phyloP scores from a whole-genome alignment of 2,113 vertebrate species.

The Percopsis transmontana region DNA sequence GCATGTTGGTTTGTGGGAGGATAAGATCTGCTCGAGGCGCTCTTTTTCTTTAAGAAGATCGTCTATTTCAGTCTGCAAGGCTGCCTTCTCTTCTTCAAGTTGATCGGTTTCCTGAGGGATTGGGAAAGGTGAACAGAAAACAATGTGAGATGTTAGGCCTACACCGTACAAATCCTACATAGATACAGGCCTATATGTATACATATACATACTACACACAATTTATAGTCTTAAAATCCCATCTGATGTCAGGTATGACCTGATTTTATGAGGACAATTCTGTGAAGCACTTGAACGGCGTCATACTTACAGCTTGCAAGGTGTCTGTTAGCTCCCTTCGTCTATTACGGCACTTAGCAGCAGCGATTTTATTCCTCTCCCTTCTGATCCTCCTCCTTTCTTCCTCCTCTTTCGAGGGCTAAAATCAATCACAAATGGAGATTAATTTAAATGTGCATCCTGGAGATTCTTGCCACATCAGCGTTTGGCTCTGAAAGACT shows the following conservation, averaged over 20 bases:
- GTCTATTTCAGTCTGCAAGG: slow-evolving; percentile 87
- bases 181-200: no score
- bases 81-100: slow-evolving; percentile 89
- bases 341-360: slow-evolving; percentile 95
- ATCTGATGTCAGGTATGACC: not conserved
- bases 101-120: slow-evolving; percentile 88
- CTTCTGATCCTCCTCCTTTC: slow-evolving; percentile 91
- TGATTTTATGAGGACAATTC: not conserved
- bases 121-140: not conserved
- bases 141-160: not conserved
- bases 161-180: no score
- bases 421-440: slow-evolving; percentile 47
- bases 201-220: no score
- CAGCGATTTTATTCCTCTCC: slow-evolving; percentile 97
- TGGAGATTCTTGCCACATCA: slow-evolving; percentile 22
- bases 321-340: slow-evolving; percentile 92
- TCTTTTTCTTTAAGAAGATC: slow-evolving; percentile 93
- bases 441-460: slow-evolving; percentile 25
- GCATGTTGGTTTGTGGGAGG: slow-evolving; percentile 87
- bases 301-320: slow-evolving; percentile 88
- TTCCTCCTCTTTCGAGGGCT: slow-evolving; percentile 94
- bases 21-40: slow-evolving; percentile 89
- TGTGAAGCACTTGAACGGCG: not conserved
- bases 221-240: slow-evolving; percentile 9
- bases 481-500: slow-evolving; percentile 30